phyloP scores from a whole-genome alignment of 1,140 invertebrate species.

The Sweltsa coloradensis region DNA sequence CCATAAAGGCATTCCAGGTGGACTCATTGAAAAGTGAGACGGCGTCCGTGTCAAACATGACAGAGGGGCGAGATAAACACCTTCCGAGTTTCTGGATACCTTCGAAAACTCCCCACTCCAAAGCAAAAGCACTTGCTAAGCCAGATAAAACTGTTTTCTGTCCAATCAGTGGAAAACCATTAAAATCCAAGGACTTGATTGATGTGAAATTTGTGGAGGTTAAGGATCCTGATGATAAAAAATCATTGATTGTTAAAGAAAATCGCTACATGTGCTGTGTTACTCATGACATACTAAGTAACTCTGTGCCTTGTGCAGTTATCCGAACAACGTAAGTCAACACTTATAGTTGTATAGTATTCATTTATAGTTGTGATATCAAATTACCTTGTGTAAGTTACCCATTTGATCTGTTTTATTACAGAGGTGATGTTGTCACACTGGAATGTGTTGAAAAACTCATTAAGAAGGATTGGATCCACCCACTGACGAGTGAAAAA shows the following conservation, averaged over 20 bases:
- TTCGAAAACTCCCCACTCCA: slow-evolving; percentile 78
- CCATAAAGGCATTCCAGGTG: slow-evolving; percentile 23
- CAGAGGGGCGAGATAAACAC: slow-evolving; percentile 48
- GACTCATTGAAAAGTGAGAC: slow-evolving; percentile 8
- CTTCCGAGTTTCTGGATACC: slow-evolving; percentile 98
- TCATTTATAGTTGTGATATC: neutral
- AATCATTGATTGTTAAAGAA: slow-evolving; percentile 67
- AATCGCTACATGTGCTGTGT: slow-evolving; percentile 95
- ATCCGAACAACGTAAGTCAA: slow-evolving; percentile 72
- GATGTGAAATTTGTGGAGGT: slow-evolving; percentile 87
- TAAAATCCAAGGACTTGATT: slow-evolving; percentile 89
- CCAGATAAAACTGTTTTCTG: slow-evolving; percentile 88
- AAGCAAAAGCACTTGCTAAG: slow-evolving; percentile 58
- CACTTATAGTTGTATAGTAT: neutral
- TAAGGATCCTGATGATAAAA: slow-evolving; percentile 72
- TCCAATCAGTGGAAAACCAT: slow-evolving; percentile 79
- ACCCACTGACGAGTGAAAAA: slow-evolving; percentile 81
- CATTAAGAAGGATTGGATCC: slow-evolving; percentile 93
- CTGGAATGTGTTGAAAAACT: slow-evolving; percentile 94
- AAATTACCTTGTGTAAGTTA: neutral
- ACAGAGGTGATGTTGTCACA: slow-evolving; percentile 88
- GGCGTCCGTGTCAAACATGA: slow-evolving; percentile 66
- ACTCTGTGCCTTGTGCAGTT: slow-evolving; percentile 87
- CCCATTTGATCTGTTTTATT: slow-evolving; percentile 21
- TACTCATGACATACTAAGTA: slow-evolving; percentile 89